Base-by-base conservation (phyloP, 1,140 invertebrate species). In the Heterodera schachtii region DNA sequence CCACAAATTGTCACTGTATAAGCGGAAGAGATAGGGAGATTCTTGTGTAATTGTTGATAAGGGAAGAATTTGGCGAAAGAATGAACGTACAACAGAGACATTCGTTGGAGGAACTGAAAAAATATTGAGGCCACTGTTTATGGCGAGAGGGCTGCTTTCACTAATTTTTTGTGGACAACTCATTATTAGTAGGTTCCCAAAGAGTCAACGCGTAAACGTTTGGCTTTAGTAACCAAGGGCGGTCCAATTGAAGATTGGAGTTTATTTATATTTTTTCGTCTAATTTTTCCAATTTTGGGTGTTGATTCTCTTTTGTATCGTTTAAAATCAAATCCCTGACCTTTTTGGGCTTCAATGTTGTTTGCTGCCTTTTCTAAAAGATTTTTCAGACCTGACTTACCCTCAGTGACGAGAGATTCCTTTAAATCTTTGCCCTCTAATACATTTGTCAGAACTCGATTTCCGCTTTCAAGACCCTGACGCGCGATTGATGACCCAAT, bases 111-210 rank as follows among this genome's bases (percentile, higher is more conserved):
- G 79, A 41, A 81, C 49, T 2, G 46, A 43, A 31, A 81, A 81
- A 80, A 81, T 49, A 41, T 70, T 81, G 1, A 81, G 46, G 0
- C 79, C 49, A 57, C 43, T 31, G 31, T 31, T 31, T 31, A 31
- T 31, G 31, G 31, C 31, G 1, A 31, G 31, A 31, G 31, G 31
- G 0, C 44, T 79, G 78, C 77, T 79, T 75, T 79, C 52, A 79
- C 77, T 60, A 60, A 79, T 79, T 79, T 79, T 43, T 73, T 73
- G 44, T 8, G 78, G 43, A 0, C 60, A 79, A 41, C 9, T 31
- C 78, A 79, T 79, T 73, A 19, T 79, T 16, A 79, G 11, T 79
- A 79, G 0, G 60, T 60, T 44, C 78, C 78, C 13, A 79, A 79
- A 6, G n/a, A 57, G 4, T 79, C 78, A 57, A 75, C 21, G 0